A percentile compares a stretch with the other conserved stretches of the same genome.
Evolutionary conservation across 2,797 vertebrate species (phyloP).

Genomic region (Cuniculus paca): DNA sequence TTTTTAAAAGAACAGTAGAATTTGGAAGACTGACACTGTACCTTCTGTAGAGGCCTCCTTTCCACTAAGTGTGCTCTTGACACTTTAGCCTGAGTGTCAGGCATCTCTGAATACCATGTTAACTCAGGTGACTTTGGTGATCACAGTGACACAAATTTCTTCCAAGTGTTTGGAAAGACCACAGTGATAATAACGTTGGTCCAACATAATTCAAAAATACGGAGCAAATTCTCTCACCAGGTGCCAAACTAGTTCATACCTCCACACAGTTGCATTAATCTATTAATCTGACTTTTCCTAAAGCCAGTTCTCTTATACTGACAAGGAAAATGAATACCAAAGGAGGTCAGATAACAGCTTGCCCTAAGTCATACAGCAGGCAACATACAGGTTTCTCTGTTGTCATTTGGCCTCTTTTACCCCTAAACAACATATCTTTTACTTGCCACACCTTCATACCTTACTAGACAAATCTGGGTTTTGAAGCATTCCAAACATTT

Average conservation of each 20-base stretch:
- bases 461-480: not conserved
- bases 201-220: not conserved
- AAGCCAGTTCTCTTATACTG: constrained; percentile 30
- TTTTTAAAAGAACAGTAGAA: not conserved
- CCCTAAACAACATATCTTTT: not conserved
- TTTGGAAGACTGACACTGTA: not conserved
- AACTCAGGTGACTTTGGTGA: not conserved
- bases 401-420: not conserved
- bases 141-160: not conserved
- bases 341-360: not conserved
- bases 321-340: constrained; percentile 41
- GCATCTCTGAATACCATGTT: not conserved
- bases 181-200: not conserved
- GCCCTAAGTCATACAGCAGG: not conserved
- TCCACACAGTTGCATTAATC: not conserved
- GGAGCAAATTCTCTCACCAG: not conserved
- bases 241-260: not conserved
- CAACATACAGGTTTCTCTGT: not conserved
- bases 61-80: not conserved
- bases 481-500: not conserved
- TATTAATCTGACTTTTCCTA: not conserved
- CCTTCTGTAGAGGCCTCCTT: not conserved
- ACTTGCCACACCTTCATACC: not conserved
- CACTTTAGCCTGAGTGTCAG: not conserved
- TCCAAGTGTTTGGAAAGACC: not conserved